Evolutionary conservation across 2,888 invertebrate species (phyloP), one percentile per base, ranked within the genome.

Genomic region (Creontiades dilutus): DNA sequence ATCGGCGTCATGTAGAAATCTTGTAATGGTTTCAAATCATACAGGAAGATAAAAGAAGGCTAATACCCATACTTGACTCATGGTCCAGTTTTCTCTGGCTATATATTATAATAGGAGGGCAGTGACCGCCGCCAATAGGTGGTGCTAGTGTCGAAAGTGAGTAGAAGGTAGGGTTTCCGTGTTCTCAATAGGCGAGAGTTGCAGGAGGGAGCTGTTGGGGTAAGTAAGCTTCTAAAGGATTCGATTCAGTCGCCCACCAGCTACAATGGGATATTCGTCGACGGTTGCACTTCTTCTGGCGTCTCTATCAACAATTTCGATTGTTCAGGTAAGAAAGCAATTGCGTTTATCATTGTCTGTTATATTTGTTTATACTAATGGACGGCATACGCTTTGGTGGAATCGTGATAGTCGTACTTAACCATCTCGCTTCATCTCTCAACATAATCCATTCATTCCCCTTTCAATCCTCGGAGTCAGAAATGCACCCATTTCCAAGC

Each of bases 231-330:
- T 68, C 68, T 68, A 23, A 23, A 68, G 68, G 11, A 11, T 19
- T 68, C 52, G 12, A 37, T 37, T n/a, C 52, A 82, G 82, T 82
- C 82, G 47, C 23, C 82, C 12, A 4, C 61, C 85, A 85, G 61
- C 61, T 85, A 52, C 48, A 14, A 85, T 85, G 85, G 37, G 57
- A 16, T 28, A 23, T 37, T 61, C 85, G 14, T 48, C 61, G 37
- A 3, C n/a, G 61, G 27, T 47, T 61, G 85, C 27, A 0, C 37
- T 61, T 16, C 37, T 85, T 57, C 7, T 61, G 2, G 85, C 23
- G n/a, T 82, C 82, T 11, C 52, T 82, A 4, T 14, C 85, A 28
- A 28, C 61, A 12, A 23, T 85, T 61, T 57, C 85, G 52, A 0
- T 57, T 7, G 85, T 37, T 9, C 61, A 61, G 61, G 85, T 85